Base-by-base conservation (phyloP, 2,797 vertebrate genomes). In the Coracias cyanogaster region DNA sequence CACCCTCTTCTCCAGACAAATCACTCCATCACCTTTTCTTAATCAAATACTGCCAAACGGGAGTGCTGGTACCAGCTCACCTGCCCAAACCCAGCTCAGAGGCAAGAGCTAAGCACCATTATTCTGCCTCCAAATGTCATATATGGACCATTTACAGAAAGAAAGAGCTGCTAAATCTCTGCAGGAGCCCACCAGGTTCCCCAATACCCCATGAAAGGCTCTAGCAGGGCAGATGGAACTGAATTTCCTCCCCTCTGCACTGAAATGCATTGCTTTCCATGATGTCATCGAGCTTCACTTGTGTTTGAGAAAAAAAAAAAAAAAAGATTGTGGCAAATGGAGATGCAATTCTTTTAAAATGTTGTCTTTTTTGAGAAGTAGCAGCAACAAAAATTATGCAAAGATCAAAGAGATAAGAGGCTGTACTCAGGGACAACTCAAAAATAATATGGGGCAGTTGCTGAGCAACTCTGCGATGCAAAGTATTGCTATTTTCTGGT, bases 331-430 rank as follows among this genome's bases (percentile, higher is more conserved):
- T 84, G 57, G 61, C 69, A 81, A 95, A 96, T 90, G 77, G 74
- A 76, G 41, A 52, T 80, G 66, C 55, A 91, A 71, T 97, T 94
- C 35, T 80, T 89, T 62, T 73, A 58, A 90, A 90, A 82, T 10
- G 28, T 55, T 64, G 48, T 39, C 21, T 70, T 89, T 86, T 97
- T 72, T 77, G 86, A 96, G 92, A 87, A 76, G 69, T 22, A 95
- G 39, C 83, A 67, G 86, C 90, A 94, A 93, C 52, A 96, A 91
- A 96, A 92, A 86, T 88, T 84, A 90, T 3, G 0, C 18, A 4
- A 88, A 93, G 97, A 98, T 98, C 95, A 98, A 97, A 98, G 97
- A 66, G 71, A 49, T 94, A 52, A 78, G 86, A 82, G 35, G 37
- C 8, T 84, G 58, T 69, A 73, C 72, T 93, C 74, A 64, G 71